Conservation (phyloP, 1,140 invertebrate genomes). For the Trinorchestia longiramus region DNA sequence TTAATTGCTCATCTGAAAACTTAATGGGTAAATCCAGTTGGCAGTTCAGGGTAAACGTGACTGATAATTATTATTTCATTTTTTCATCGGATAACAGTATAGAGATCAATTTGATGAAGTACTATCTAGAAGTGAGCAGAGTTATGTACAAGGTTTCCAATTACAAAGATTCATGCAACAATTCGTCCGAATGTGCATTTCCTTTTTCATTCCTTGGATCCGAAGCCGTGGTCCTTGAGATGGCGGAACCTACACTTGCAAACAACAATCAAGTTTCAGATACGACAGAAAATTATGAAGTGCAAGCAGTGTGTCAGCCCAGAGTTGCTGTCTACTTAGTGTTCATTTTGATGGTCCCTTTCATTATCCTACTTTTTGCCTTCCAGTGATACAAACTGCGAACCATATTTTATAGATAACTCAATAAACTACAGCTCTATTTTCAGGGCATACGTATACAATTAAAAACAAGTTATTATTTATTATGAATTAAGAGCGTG, state of each 20-base stretch:
- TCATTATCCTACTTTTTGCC: conserved; percentile 64
- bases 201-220: conserved; percentile 61
- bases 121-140: conserved; percentile 57
- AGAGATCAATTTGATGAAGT: conserved; percentile 60
- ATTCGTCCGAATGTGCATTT: conserved; percentile 62
- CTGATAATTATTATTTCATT: conserved; percentile 64
- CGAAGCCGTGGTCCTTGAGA: conserved; percentile 62
- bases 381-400: conserved; percentile 58
- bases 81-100: conserved; percentile 63
- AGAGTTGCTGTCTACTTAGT: conserved; percentile 63
- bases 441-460: not conserved
- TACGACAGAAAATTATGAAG: conserved; percentile 49
- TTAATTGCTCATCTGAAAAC: conserved; percentile 56
- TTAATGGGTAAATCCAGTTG: not conserved
- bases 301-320: conserved; percentile 63
- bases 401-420: not conserved
- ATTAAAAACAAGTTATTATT: not conserved
- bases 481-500: not conserved
- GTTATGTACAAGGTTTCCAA: conserved; percentile 59
- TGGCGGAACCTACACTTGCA: conserved; percentile 42
- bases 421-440: not conserved
- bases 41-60: conserved; percentile 56
- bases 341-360: conserved; percentile 63
- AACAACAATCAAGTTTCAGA: conserved; percentile 49
- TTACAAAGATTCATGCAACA: conserved; percentile 57